A percentile compares a stretch with the other conserved stretches of the same genome.
Conservation (phyloP, 2,888 invertebrate genomes). For the Caenorhabditis angaria region DNA sequence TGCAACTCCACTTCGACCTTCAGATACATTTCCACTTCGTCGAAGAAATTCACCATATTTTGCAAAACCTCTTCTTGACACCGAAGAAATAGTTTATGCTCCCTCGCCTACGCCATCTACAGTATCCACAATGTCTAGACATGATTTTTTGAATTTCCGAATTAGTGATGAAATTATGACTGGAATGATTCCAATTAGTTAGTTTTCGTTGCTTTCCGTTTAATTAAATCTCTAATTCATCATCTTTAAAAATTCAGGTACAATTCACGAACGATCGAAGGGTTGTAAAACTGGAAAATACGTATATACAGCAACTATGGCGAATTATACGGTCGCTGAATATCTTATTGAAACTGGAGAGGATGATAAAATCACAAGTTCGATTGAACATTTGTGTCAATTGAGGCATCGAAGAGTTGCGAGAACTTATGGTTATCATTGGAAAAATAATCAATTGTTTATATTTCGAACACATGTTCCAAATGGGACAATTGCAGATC, state of each 20-base stretch:
- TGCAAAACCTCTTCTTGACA: background rate
- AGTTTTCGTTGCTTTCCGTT: background rate
- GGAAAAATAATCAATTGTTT: conserved; percentile 18
- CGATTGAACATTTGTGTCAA: conserved; percentile 29
- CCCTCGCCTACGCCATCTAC: conserved; percentile 7
- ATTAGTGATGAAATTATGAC: conserved; percentile 6
- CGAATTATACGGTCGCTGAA: conserved; percentile 37
- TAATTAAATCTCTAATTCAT: too few relatives aligned
- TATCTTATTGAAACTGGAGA: conserved; percentile 22
- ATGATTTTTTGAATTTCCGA: background rate
- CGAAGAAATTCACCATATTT: background rate
- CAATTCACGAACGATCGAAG: conserved; percentile 30
- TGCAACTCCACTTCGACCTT: background rate
- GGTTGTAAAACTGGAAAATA: conserved; percentile 29
- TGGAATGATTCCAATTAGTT: conserved; percentile 7
- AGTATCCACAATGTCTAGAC: background rate
- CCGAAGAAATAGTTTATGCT: background rate
- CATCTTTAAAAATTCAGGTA: conserved; percentile 20
- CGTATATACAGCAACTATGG: conserved; percentile 38
- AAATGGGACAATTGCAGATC: conserved; percentile 47
- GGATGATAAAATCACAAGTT: conserved; percentile 17
- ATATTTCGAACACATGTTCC: conserved; percentile 47
- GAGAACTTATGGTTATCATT: conserved; percentile 28
- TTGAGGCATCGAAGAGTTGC: conserved; percentile 38
- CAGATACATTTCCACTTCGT: background rate